A percentile compares a stretch with the other conserved stretches of the same genome.
Conservation (phyloP, 2,888 invertebrate genomes). For the Synergus japonicus region DNA sequence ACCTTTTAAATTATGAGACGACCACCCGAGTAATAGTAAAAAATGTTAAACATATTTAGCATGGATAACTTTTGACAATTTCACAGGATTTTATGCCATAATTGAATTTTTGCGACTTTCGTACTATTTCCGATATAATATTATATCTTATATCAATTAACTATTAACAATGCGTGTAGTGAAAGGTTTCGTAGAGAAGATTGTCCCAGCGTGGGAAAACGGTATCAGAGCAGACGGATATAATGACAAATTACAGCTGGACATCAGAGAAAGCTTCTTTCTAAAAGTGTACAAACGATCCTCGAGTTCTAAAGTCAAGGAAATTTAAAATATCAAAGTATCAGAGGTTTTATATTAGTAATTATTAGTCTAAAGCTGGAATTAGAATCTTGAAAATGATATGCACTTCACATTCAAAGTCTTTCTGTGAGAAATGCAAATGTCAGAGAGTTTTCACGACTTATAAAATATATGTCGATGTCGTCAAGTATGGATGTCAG, state of each 20-base stretch:
- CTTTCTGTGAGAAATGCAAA: slow-evolving; percentile 1
- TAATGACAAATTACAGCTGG: slow-evolving; percentile 7
- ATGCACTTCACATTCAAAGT: neutral
- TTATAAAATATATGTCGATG: neutral
- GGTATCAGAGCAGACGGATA: neutral
- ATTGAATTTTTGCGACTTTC: too few species aligned
- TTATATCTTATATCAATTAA: neutral
- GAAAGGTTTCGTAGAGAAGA: slow-evolving; percentile 1
- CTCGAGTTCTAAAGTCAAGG: neutral
- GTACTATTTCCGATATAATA: neutral
- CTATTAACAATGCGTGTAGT: neutral
- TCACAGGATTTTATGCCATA: too few species aligned
- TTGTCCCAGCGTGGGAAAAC: slow-evolving; percentile 3
- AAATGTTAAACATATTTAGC: too few species aligned
- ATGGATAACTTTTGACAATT: too few species aligned
- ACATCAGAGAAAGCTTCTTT: slow-evolving; percentile 21
- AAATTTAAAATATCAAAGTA: neutral
- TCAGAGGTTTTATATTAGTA: neutral
- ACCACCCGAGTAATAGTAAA: too few species aligned
- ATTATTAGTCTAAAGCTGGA: neutral
- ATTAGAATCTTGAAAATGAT: neutral
- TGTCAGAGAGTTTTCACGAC: slow-evolving; percentile 1
- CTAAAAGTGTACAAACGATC: neutral
- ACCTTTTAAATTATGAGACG: too few species aligned
- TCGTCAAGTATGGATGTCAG: slow-evolving; percentile 1